A percentile compares a stretch with the other conserved stretches of the same genome.
Evolutionary conservation across 2,113 vertebrate genomes (phyloP).

Genomic region (Chionomys nivalis): DNA sequence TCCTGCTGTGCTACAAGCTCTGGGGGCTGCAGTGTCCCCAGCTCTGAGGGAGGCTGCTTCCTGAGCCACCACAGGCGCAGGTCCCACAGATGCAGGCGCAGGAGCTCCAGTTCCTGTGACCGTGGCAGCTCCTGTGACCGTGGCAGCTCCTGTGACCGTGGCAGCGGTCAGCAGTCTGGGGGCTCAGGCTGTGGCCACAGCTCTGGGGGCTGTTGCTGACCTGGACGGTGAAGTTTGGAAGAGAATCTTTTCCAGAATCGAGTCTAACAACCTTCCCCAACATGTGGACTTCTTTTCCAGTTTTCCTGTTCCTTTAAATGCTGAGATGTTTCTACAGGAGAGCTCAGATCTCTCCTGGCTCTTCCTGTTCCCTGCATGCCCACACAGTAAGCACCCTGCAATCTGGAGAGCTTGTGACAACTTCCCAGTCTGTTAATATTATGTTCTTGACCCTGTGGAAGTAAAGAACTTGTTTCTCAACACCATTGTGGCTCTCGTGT

Average conservation of each 20-base stretch:
- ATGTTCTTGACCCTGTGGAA: not conserved
- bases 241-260: not conserved
- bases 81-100: conserved; percentile 13
- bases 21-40: too few relatives aligned
- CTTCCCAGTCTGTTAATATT: not conserved
- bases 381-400: rapidly evolving
- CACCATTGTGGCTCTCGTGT: not conserved
- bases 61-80: conserved; percentile 21
- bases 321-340: not conserved
- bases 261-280: not conserved
- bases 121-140: too few relatives aligned
- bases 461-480: conserved; percentile 32
- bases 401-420: not conserved
- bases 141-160: not conserved
- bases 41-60: conserved; percentile 2
- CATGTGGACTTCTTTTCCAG: too few relatives aligned
- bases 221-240: not conserved
- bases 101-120: not conserved
- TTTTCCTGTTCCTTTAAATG: rapidly evolving
- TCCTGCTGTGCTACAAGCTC: too few relatives aligned
- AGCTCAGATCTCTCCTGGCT: not conserved
- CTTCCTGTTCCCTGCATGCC: not conserved
- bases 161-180: not conserved
- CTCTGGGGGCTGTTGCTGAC: conserved; percentile 42
- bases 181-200: not conserved